Evolutionary conservation across 2,797 vertebrate genomes (phyloP).

Genomic region (Valencia hispanica): DNA sequence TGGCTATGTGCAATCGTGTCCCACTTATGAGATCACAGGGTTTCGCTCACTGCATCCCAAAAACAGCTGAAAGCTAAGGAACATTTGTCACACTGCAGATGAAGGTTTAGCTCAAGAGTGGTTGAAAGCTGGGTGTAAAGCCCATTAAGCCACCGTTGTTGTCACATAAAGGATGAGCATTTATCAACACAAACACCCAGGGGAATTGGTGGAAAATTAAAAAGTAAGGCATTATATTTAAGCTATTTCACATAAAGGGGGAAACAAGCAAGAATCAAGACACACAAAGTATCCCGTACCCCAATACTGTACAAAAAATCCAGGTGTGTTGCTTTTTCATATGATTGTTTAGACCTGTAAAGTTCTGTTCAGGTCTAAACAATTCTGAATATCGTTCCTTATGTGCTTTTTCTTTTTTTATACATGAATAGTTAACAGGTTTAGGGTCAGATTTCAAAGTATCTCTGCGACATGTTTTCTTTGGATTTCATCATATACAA

Average conservation of each 20-base stretch:
- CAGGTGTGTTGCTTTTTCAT: slow-evolving; percentile 75
- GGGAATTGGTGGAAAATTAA: slow-evolving; percentile 25
- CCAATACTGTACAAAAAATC: slow-evolving; percentile 68
- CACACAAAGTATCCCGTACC: slow-evolving; percentile 76
- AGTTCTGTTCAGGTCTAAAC: slow-evolving; percentile 75
- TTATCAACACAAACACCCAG: slow-evolving; percentile 27
- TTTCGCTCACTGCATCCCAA: slow-evolving; percentile 68
- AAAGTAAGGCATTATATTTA: slow-evolving; percentile 27
- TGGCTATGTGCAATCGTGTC: slow-evolving; percentile 75
- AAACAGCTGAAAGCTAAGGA: slow-evolving; percentile 66
- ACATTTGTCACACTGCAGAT: slow-evolving; percentile 45
- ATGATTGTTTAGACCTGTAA: too few species aligned
- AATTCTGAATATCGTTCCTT: slow-evolving; percentile 77
- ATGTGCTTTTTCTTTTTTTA: slow-evolving; percentile 77
- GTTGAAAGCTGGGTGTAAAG: slow-evolving; percentile 37
- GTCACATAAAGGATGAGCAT: slow-evolving; percentile 50
- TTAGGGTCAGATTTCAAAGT: slow-evolving; percentile 77
- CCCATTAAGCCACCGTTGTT: slow-evolving; percentile 58
- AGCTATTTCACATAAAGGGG: slow-evolving; percentile 57
- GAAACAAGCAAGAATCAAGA: slow-evolving; percentile 66
- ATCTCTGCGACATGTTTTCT: slow-evolving; percentile 74
- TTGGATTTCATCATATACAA: slow-evolving; percentile 78
- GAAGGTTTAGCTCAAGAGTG: slow-evolving; percentile 50
- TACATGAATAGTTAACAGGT: slow-evolving; percentile 79
- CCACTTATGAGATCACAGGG: slow-evolving; percentile 80